Conservation (phyloP, 2,797 vertebrate species). For the Garrulus glandarius region DNA sequence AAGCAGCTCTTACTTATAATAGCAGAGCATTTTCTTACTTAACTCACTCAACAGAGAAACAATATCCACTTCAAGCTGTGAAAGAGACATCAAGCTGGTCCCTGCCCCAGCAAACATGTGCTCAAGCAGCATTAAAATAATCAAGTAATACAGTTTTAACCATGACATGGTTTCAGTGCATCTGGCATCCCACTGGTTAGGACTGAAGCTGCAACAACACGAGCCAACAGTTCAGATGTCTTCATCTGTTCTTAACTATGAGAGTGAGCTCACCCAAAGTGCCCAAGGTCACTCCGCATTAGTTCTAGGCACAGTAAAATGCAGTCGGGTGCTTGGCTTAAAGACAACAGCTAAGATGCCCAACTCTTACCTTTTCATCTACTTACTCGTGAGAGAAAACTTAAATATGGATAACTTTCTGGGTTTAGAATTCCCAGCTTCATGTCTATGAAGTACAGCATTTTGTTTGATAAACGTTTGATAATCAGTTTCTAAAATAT, state of each 20-base stretch:
- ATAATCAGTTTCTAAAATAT: neutral
- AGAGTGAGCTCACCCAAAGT: neutral
- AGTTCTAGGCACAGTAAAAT: neutral
- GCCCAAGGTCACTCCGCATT: neutral
- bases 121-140: neutral
- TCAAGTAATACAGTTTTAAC: neutral
- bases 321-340: neutral
- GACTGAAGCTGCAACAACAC: neutral
- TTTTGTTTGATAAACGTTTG: neutral
- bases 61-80: neutral
- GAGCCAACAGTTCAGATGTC: neutral
- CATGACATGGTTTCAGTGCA: neutral
- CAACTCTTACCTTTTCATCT: neutral
- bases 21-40: neutral
- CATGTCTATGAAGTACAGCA: neutral
- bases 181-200: neutral
- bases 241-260: neutral
- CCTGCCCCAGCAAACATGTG: neutral
- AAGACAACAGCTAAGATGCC: neutral
- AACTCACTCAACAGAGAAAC: neutral
- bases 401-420: neutral
- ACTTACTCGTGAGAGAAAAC: neutral
- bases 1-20: neutral
- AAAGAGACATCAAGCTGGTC: neutral
- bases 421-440: neutral